phyloP scores from a whole-genome alignment of 2,797 vertebrate genomes.

The Serranus cabrilla region DNA sequence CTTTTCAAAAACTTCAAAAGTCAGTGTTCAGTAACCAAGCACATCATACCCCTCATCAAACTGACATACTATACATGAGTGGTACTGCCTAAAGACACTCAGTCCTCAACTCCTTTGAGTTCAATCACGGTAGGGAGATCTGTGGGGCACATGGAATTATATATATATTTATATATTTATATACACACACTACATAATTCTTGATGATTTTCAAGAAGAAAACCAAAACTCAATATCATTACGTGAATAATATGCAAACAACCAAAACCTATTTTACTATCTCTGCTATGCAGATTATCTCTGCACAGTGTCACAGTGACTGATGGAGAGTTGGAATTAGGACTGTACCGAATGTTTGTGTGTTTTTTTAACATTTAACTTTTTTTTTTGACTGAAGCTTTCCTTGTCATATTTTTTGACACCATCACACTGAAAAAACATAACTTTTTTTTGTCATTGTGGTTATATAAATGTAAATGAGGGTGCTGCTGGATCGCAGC shows the following conservation, averaged over 20 bases:
- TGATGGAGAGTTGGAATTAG: conserved; percentile 43
- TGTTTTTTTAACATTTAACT: too few relatives aligned
- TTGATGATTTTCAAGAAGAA: conserved; percentile 28
- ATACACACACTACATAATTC: conserved; percentile 19
- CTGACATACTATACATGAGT: conserved; percentile 75
- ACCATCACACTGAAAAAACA: too few relatives aligned
- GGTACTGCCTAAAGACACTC: conserved; percentile 76
- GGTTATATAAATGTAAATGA: too few relatives aligned
- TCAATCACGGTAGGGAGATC: conserved; percentile 65
- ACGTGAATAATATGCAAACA: conserved; percentile 37
- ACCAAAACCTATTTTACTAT: conserved; percentile 11
- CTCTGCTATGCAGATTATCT: conserved; percentile 44
- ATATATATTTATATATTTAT: background rate
- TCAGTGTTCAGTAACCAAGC: conserved; percentile 78
- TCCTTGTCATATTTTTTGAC: too few relatives aligned
- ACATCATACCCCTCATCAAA: conserved; percentile 69
- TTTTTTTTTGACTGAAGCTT: too few relatives aligned
- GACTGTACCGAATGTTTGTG: too few relatives aligned
- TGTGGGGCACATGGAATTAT: conserved; percentile 38
- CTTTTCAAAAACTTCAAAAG: conserved; percentile 70
- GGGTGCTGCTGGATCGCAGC: too few relatives aligned
- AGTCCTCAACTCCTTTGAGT: conserved; percentile 51
- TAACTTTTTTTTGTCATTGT: too few relatives aligned
- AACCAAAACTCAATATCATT: conserved; percentile 37
- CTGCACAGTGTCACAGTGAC: conserved; percentile 62